Evolutionary conservation across 2,888 invertebrate species (phyloP), one percentile per base, ranked within the genome.

Genomic region (Conops quadrifasciatus): DNA sequence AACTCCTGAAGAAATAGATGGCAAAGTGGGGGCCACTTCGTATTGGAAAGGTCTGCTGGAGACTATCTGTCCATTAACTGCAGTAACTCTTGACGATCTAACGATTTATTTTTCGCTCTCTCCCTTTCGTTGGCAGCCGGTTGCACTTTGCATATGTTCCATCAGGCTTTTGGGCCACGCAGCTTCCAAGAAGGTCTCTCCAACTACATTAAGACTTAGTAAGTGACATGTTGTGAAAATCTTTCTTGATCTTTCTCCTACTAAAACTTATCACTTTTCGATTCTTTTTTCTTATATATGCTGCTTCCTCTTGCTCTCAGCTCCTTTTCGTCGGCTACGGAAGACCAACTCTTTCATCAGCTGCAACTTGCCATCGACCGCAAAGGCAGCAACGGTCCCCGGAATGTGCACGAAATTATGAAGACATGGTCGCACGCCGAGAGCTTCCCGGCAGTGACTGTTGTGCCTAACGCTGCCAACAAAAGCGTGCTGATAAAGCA

Each of bases 401-500:
- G n/a, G n/a, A n/a, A n/a, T n/a, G n/a, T 90, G 89, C 77, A 83
- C 83, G 77, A 72, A 75, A 30, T 89, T 88, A 45, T 91, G 87
- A 84, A 87, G 47, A 85, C 87, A 0, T 91, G 91, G 91, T 88
- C 88, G 0, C 83, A 86, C 16, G 88, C 89, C 77, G 79, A 87
- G 43, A 89, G 89, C 2, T 89, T 86, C 79, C 91, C 90, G 0
- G 82, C 90, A 0, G 77, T 90, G 1, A 84, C 81, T 15, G 87
- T 89, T 0, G 43, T 76, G 13, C 63, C 78, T 26, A 88, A 89
- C 71, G 89, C 91, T 0, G 72, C 67, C 13, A 69, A 71, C 2
- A 75, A 73, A 43, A 84, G 85, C 0, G 87, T 89, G 0, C 83
- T 85, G 56, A 80, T 91, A 26, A 85, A 86, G 1, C 91, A 91